Evolutionary conservation across 2,113 vertebrate genomes (phyloP), one percentile per base, ranked within the genome.

Genomic region (Meleagris gallopavo): DNA sequence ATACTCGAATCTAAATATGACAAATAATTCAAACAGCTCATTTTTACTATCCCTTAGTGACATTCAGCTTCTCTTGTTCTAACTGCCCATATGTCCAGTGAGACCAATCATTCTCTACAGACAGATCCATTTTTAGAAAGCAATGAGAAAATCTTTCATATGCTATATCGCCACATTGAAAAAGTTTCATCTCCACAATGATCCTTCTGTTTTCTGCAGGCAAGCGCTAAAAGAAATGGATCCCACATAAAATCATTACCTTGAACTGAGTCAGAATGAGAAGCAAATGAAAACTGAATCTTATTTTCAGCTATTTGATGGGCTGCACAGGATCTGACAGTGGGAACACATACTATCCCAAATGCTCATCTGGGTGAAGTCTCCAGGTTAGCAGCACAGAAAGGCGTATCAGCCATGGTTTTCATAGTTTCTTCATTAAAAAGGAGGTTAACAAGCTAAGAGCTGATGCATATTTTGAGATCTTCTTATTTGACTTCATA

Each of bases 111-210:
- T 48, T 94, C 69, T 90, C 46, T 60, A 40, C 84, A 75, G 94
- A 96, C 72, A 90, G 69, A 78, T 69, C 65, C 52, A 60, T 72
- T 95, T 95, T 94, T 88, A 86, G 89, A 83, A 88, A 54, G 72
- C 86, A 95, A 93, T n/a, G 43, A 94, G 79, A 77, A 91, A 95
- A 94, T 69, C 41, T 91, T 96, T 94, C 67, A 62, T 32, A 32
- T 61, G 10, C 1, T 5, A 66, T 3, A 12, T 5, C 76, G 24
- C 18, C 79, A 48, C 72, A 75, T 36, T 7, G 2, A 80, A 86
- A 57, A 74, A 81, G 69, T 69, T 93, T 93, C 15, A 29, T 86
- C 52, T 88, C 40, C 27, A 12, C 0, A 0, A 77, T 6, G 10
- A 50, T 80, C 75, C 70, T 82, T 87, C 74, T 60, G 79, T 64